Conservation (phyloP, 2,797 vertebrate genomes). For the Malurus splendens region DNA sequence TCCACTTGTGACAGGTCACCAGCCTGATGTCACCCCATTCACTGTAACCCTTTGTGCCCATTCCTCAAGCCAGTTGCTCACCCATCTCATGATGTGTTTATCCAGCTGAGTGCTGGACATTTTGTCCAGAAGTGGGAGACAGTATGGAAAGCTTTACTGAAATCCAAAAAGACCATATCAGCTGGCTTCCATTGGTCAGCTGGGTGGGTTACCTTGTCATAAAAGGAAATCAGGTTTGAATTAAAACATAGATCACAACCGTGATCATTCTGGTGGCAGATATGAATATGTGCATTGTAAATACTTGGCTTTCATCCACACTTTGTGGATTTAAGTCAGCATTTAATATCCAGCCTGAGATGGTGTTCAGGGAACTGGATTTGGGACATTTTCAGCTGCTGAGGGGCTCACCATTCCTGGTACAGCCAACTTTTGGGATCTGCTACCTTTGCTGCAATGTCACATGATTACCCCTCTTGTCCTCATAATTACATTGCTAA, state of each 20-base stretch:
- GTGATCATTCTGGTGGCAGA: not conserved
- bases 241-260: not conserved
- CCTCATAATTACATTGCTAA: not conserved
- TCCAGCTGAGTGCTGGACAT: not conserved
- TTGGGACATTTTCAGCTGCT: not conserved
- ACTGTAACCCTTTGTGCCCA: accelerated
- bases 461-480: not conserved
- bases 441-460: not conserved
- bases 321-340: not conserved
- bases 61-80: not conserved
- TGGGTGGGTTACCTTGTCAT: not conserved
- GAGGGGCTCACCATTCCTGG: not conserved
- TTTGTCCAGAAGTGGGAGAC: not conserved
- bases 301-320: not conserved
- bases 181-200: not conserved
- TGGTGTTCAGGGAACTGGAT: accelerated
- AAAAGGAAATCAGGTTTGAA: not conserved
- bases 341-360: not conserved
- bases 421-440: not conserved
- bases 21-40: not conserved
- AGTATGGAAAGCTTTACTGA: not conserved
- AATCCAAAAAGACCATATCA: not conserved
- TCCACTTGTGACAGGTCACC: not conserved
- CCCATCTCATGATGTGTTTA: too few species aligned
- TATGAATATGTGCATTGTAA: not conserved